These are phyloP conservation scores for Lichenostomus cassidix DNA, from an alignment of 2,113 vertebrate species.

Conservation along the genomic window DNA sequence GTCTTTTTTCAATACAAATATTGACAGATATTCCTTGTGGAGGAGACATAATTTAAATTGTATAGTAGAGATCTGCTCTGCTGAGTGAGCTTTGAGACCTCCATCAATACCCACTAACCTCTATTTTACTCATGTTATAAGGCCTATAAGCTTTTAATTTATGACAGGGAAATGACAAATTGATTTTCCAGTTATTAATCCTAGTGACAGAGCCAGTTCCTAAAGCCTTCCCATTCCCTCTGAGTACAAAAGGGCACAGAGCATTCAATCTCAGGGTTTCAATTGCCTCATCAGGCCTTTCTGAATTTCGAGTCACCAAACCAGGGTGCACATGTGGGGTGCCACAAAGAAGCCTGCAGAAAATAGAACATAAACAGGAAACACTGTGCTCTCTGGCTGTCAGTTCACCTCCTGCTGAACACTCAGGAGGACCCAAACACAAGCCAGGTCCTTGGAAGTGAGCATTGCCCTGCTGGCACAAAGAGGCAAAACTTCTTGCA, in stretches of 20 bases:
- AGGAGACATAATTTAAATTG: slow-evolving; percentile 61
- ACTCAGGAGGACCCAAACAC: neutral
- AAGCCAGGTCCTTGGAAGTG: neutral
- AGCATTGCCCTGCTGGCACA: neutral
- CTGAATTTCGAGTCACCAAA: neutral
- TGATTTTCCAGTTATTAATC: slow-evolving; percentile 71
- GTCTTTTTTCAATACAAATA: slow-evolving; percentile 54
- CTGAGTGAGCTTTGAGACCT: slow-evolving; percentile 58
- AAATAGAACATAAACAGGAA: neutral
- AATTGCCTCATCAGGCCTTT: neutral
- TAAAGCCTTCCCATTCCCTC: slow-evolving; percentile 8
- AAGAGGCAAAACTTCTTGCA: neutral
- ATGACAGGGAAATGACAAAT: slow-evolving; percentile 66
- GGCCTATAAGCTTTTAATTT: slow-evolving; percentile 69
- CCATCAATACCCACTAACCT: slow-evolving; percentile 66
- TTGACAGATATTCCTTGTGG: slow-evolving; percentile 49
- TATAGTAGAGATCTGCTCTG: slow-evolving; percentile 45
- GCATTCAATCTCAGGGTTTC: neutral
- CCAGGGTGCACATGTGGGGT: neutral
- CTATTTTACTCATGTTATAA: slow-evolving; percentile 64
- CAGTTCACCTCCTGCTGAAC: neutral
- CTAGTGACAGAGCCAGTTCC: slow-evolving; percentile 30
- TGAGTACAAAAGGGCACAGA: neutral
- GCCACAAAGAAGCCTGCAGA: neutral
- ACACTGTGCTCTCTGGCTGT: neutral